Evolutionary conservation across 2,113 vertebrate species (phyloP), one percentile per base, ranked within the genome.

Genomic region (Lipotes vexillifer): DNA sequence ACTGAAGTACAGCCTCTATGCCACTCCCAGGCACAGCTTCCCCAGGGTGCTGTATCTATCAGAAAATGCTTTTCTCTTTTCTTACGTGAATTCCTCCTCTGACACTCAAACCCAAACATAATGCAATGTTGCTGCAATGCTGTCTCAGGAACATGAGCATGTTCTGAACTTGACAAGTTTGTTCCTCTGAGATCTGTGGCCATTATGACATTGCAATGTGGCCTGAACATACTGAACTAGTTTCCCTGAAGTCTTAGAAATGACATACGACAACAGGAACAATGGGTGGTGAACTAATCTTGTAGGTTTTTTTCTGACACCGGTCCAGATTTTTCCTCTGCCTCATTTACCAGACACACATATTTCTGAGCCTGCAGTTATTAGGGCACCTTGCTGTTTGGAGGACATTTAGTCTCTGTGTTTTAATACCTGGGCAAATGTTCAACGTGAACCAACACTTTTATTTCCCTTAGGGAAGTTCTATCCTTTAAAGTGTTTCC

Each of bases 381-480:
- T 20, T 44, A 92, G 59, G 93, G 59, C 93, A 96, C 81, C 81
- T 95, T 96, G 97, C 29, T n/a, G 0, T 95, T 96, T 81, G 55
- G 82, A 97, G 83, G 25, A 93, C 15, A n/a, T 97, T 97, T 93
- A 12, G 6, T 66, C 96, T 98, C 93, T 83, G 61, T 72, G 65
- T 90, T 75, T 97, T 85, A 97, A 90, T 13, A 86, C 55, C 86
- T 97, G 57, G 41, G 36, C 93, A 97, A 97, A 94, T 78, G 71
- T 75, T 97, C 92, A 41, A 29, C 0, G 1, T 2, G 72, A 96
- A 92, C 77, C 29, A 68, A 75, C 18, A 77, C 74, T 98, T 96
- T 98, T 68, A 29, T 46, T 96, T 97, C 63, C 78, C 96, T 90
- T n/a, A 96, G 90, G 94, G 59, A 97, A 87, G 46, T 77, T 63